These are phyloP conservation scores for Microctenopoma lineatum DNA, from an alignment of 2,797 vertebrate species.

Conservation along the genomic window DNA sequence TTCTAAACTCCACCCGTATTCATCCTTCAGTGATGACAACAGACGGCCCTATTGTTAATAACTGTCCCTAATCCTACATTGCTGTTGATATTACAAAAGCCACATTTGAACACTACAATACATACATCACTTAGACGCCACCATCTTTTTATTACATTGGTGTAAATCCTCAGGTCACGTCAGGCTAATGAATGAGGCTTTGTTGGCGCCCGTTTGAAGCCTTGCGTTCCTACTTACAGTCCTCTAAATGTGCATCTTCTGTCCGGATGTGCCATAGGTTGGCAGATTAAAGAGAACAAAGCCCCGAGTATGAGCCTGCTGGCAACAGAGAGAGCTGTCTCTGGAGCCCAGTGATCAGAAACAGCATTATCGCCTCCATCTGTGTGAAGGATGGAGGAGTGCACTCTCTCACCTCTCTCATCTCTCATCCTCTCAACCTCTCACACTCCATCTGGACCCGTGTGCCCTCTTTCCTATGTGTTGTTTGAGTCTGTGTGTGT, in stretches of 20 bases:
- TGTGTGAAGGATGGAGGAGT: slow-evolving; percentile 49
- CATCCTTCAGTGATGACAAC: background rate
- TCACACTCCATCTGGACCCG: slow-evolving; percentile 36
- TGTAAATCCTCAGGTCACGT: slow-evolving; percentile 34
- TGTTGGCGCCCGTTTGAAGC: slow-evolving; percentile 25
- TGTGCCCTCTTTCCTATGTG: slow-evolving; percentile 5
- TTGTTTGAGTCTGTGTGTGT: slow-evolving; percentile 11
- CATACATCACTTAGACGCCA: slow-evolving; percentile 4
- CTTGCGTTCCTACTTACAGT: slow-evolving; percentile 33
- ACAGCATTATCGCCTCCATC: slow-evolving; percentile 64
- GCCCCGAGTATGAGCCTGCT: slow-evolving; percentile 37
- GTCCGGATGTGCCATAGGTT: slow-evolving; percentile 59
- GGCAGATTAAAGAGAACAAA: slow-evolving; percentile 60
- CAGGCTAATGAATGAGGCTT: slow-evolving; percentile 44
- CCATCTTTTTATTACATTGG: slow-evolving; percentile 30
- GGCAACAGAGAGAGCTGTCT: slow-evolving; percentile 43
- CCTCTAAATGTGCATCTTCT: slow-evolving; percentile 47
- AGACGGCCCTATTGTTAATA: background rate
- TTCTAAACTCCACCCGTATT: slow-evolving; percentile 5
- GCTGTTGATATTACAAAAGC: slow-evolving; percentile 24
- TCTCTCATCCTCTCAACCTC: slow-evolving; percentile 10
- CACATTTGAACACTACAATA: slow-evolving; percentile 4
- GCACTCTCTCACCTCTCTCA: slow-evolving; percentile 11
- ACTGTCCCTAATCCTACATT: slow-evolving; percentile 20
- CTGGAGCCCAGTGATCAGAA: slow-evolving; percentile 49